Percentiles rank a stretch among this genome's conserved stretches.
These are phyloP conservation scores for Sorex fumeus DNA, from an alignment of 2,113 vertebrate genomes.

Conservation along the genomic window DNA sequence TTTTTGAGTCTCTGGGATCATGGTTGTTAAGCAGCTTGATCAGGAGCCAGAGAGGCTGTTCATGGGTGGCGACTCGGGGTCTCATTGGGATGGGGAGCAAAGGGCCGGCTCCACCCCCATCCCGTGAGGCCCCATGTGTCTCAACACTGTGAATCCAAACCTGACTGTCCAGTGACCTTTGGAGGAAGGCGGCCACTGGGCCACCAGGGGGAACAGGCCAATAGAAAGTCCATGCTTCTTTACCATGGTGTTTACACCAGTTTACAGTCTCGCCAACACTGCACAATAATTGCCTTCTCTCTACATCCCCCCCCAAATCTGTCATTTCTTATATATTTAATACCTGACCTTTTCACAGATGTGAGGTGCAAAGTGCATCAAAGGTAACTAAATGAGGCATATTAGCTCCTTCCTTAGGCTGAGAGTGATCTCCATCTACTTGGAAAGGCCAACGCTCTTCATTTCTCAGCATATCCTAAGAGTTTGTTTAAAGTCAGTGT, in stretches of 20 bases:
- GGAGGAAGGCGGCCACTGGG: no score
- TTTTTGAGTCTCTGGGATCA: no score
- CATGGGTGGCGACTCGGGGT: no score
- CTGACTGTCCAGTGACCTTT: no score
- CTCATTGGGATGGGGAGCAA: no score
- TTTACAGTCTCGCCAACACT: not conserved
- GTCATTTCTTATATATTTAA: not conserved
- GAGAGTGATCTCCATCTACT: not conserved
- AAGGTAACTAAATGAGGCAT: not conserved
- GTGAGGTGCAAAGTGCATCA: not conserved
- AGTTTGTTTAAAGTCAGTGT: constrained; percentile 10
- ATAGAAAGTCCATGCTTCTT: not conserved
- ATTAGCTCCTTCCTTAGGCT: not conserved
- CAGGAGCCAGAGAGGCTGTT: no score
- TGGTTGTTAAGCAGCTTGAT: no score
- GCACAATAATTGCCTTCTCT: not conserved
- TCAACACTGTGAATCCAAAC: no score
- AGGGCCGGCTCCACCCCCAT: no score
- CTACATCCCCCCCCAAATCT: not conserved
- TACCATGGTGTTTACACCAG: not conserved
- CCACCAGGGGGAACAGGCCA: no score
- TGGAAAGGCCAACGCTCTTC: no score
- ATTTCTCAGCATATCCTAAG: not conserved
- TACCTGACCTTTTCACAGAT: not conserved
- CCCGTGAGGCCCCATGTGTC: no score